Percentiles rank a stretch among this genome's conserved stretches.
Evolutionary conservation across 2,113 vertebrate genomes (phyloP).

Genomic region (Emberiza fucata): DNA sequence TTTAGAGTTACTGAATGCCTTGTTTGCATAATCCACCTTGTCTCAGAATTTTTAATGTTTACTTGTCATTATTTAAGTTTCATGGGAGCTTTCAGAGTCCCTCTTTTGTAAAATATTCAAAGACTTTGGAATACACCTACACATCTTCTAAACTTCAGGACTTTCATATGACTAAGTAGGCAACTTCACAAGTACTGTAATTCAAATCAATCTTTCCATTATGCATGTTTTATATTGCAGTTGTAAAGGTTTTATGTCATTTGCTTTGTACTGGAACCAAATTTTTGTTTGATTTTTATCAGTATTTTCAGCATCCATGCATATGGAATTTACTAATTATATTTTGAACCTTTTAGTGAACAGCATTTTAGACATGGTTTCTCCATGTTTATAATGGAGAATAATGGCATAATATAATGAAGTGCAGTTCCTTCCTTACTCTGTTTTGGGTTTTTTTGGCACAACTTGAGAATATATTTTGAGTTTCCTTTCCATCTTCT

Average conservation of each 20-base stretch:
- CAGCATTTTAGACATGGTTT: not conserved
- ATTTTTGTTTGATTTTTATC: not conserved
- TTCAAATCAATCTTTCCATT: not conserved
- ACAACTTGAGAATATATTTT: not conserved
- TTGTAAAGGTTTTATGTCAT: not conserved
- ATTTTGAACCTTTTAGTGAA: not conserved
- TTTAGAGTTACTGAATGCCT: not conserved
- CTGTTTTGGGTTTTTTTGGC: not conserved
- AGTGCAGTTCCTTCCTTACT: not conserved
- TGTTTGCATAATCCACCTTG: not conserved
- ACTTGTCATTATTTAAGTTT: not conserved
- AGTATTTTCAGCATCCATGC: not conserved
- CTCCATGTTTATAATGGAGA: not conserved
- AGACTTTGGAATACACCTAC: not conserved
- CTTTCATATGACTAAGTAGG: not conserved
- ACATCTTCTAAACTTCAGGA: not conserved
- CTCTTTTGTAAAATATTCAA: not conserved
- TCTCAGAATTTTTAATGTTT: not conserved
- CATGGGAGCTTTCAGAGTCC: not conserved
- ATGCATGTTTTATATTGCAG: not conserved
- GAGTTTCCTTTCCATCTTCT: not conserved
- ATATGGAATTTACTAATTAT: not conserved
- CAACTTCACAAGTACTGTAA: not conserved
- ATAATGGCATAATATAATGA: not conserved
- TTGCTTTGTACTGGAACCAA: not conserved